Percentiles rank a stretch among this genome's conserved stretches.
These are phyloP conservation scores for Riptortus pedestris DNA, from an alignment of 1,140 invertebrate genomes.

Conservation along the genomic window DNA sequence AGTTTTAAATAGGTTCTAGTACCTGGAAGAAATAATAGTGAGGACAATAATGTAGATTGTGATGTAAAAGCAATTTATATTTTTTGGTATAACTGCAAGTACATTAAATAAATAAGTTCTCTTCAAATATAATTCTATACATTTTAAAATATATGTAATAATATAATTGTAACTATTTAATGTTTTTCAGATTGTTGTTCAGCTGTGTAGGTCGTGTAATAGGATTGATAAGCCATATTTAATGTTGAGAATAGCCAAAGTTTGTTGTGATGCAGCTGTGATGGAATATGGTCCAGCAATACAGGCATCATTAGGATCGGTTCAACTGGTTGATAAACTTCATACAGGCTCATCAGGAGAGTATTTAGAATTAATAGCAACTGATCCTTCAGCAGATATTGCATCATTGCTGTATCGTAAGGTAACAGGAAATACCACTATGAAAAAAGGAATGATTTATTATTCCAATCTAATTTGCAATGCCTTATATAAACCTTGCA, in stretches of 20 bases:
- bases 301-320: slow-evolving; percentile 57
- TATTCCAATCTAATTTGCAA: too few species aligned
- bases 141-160: too few species aligned
- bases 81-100: too few species aligned
- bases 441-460: not conserved
- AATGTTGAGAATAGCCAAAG: slow-evolving; percentile 56
- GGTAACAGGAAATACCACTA: slow-evolving; percentile 45
- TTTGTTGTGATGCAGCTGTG: slow-evolving; percentile 61
- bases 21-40: too few species aligned
- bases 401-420: slow-evolving; percentile 65
- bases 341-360: slow-evolving; percentile 60
- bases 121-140: too few species aligned
- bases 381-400: slow-evolving; percentile 49
- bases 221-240: slow-evolving; percentile 61
- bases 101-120: too few species aligned
- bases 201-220: slow-evolving; percentile 50
- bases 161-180: too few species aligned
- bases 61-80: too few species aligned
- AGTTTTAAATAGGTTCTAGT: too few species aligned
- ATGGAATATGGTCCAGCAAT: slow-evolving; percentile 70
- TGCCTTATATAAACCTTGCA: too few species aligned
- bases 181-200: slow-evolving; percentile 38
- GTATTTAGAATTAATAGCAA: slow-evolving; percentile 63
- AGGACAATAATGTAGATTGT: too few species aligned
- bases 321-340: slow-evolving; percentile 69